Evolutionary conservation across 37 sponge, comb jelly and placozoan species (phyloP), one percentile per base, ranked within the genome.

Genomic region (Halichondria panicea): DNA sequence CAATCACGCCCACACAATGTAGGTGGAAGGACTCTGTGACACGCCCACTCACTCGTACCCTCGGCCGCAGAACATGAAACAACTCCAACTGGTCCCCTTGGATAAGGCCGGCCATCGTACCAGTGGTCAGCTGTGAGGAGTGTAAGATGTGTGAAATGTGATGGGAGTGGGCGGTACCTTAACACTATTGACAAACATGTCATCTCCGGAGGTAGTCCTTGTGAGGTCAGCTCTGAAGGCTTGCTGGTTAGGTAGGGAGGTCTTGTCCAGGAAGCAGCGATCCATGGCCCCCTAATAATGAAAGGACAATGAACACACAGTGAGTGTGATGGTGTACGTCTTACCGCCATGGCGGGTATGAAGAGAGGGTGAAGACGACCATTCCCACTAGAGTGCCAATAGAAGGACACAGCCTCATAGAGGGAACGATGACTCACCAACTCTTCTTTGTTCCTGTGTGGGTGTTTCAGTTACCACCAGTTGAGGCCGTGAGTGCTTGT

Each of bases 201-300:
- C 64, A 6, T 52, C 25, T 42, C 36, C 54, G 33, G 22, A 38
- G 36, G 45, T 32, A 24, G 0, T 62, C 7, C 54, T 36, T 22
- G 54, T 32, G 64, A 82, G 58, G 75, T 82, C 74, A 74, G 66
- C 75, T 43, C 66, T 36, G 58, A 86, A 66, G 63, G 48, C 25
- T 19, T 79, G 74, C 4, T 56, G 75, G 37, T 79, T 80, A 22
- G 87, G 87, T 33, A 28, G 52, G 24, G 24, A 37, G 33, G 44
- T 25, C 48, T 44, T 66, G 7, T 75, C 87, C 22, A 86, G 43
- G 21, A 86, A 79, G 33, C 33, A 44, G 13, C 87, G 44, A 33
- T 79, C 80, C 45, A 86, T 52, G 41, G 79, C 87, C n/a, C 87
- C 87, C 87, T 86, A 36, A 36, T 11, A 28, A 43, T 11, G 32